Evolutionary conservation across 2,797 vertebrate species (phyloP), one percentile per base, ranked within the genome.

Genomic region (Adrianichthys oophorus): DNA sequence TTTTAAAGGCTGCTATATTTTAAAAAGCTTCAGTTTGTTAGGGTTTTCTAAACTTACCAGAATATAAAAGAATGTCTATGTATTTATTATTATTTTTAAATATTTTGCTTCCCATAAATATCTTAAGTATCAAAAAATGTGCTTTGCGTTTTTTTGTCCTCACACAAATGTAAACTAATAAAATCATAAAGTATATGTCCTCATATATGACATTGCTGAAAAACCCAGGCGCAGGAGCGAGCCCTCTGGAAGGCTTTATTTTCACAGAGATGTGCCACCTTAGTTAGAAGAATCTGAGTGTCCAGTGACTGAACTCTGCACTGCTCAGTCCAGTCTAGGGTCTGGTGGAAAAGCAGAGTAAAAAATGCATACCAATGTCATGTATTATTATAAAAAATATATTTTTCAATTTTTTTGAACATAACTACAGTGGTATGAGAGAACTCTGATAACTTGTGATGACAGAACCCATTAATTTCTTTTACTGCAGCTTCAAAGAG

Each of bases 241-340:
- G 71, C 65, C 76, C 59, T 65, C 67, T 63, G 68, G 73, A 67
- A 26, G 56, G 55, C 62, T 74, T 80, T 78, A 24, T 76, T 87
- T 89, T 87, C 85, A 83, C 80, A 78, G 72, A 55, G 52, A 46
- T 15, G 77, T 86, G 84, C 74, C 79, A 84, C 62, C 64, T 79
- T 54, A 24, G 64, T 4, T 75, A 65, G 73, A 75, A 65, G 71
- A 73, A 57, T 54, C 59, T 14, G 46, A 62, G 62, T 17, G 70
- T 60, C 69, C 78, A 10, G 13, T 37, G 32, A 37, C 54, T 54
- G 68, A 65, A 54, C 56, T 64, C 78, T 52, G 65, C 62, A 29
- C 26, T 7, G 26, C 7, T 29, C 6, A 52, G 60, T 59, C 10
- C 52, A 32, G 61, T 21, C 53, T 55, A 0, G 18, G 61, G 65